These are phyloP conservation scores for Lithobates sylvaticus DNA, from an alignment of 2,797 vertebrate genomes.

Conservation along the genomic window DNA sequence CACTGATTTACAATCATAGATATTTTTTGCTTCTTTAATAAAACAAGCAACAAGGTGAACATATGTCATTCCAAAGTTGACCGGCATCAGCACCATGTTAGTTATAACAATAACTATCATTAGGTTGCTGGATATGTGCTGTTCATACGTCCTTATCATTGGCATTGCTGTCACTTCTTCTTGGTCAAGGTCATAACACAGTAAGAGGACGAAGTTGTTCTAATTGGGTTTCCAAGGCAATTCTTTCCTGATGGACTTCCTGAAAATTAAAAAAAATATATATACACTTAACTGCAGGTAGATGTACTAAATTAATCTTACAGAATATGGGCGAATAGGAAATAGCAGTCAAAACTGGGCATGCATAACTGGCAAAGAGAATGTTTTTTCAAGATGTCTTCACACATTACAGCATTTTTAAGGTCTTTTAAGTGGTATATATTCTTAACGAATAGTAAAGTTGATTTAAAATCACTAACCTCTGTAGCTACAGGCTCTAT, in stretches of 20 bases:
- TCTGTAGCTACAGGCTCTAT: too few species aligned
- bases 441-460: too few species aligned
- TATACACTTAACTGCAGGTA: not conserved
- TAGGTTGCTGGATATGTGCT: constrained; percentile 42
- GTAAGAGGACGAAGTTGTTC: constrained; percentile 89
- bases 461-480: too few species aligned
- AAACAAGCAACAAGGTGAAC: constrained; percentile 7
- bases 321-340: too few species aligned
- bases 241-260: constrained; percentile 92
- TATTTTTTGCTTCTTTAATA: constrained; percentile 1
- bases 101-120: constrained; percentile 58
- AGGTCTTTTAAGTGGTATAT: too few species aligned
- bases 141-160: constrained; percentile 58
- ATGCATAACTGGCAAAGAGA: too few species aligned
- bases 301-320: too few species aligned
- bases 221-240: constrained; percentile 92
- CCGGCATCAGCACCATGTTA: constrained; percentile 45
- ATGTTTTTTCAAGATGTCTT: too few species aligned
- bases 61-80: constrained; percentile 35
- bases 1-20: not conserved
- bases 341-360: too few species aligned
- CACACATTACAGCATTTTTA: too few species aligned
- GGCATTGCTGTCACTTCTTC: constrained; percentile 25
- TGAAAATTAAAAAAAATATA: constrained; percentile 70
- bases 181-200: constrained; percentile 76